phyloP scores from a whole-genome alignment of 2,888 invertebrate genomes.

The Meiosimyza decipiens region DNA sequence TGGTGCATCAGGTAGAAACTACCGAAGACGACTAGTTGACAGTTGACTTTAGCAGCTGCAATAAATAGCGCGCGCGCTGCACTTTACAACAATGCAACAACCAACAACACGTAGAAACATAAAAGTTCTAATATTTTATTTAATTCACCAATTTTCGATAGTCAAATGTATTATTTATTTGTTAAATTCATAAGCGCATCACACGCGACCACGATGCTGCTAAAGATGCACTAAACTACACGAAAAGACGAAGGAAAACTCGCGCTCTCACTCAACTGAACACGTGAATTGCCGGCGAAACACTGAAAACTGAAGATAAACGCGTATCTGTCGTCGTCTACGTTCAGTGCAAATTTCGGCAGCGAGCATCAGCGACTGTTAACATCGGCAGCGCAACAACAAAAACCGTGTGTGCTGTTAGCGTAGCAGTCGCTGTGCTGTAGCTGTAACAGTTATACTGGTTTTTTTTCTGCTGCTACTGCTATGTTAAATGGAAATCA shows the following conservation, averaged over 20 bases:
- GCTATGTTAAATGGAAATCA: no score
- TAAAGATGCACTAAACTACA: not conserved
- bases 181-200: not conserved
- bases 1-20: slow-evolving; percentile 28
- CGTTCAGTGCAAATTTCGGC: not conserved
- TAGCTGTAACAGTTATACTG: no score
- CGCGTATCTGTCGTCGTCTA: not conserved
- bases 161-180: not conserved
- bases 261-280: slow-evolving; percentile 16
- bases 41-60: slow-evolving; percentile 14
- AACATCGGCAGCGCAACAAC: not conserved
- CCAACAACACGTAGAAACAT: not conserved
- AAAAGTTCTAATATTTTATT: slow-evolving; percentile 17
- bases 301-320: slow-evolving; percentile 24
- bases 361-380: not conserved
- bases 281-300: slow-evolving; percentile 32
- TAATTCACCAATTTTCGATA: not conserved
- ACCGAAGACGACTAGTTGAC: slow-evolving; percentile 7
- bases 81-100: not conserved
- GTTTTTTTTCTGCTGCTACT: no score
- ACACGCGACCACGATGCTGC: not conserved
- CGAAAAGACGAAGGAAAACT: not conserved
- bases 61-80: slow-evolving; percentile 3
- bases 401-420: not conserved
- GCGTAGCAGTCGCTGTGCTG: not conserved